Conservation (phyloP, 1,140 invertebrate genomes). For the Ceratoteleas bidentatus region DNA sequence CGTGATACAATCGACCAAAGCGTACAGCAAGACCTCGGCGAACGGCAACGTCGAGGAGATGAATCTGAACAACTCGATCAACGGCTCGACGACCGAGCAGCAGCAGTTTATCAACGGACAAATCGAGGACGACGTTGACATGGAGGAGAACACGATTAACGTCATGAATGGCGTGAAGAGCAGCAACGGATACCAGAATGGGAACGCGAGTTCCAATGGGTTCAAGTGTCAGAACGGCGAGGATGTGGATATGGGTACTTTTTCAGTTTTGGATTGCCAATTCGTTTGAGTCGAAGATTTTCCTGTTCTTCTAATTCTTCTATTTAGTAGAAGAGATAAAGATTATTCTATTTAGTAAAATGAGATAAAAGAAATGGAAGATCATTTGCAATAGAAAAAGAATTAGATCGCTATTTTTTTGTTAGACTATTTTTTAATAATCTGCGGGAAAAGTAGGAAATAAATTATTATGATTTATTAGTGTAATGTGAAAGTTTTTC, state of each 20-base stretch:
- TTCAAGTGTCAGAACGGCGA: slow-evolving; percentile 82
- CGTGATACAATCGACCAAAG: too few species aligned
- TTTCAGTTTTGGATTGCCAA: neutral
- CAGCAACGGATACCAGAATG: slow-evolving; percentile 86
- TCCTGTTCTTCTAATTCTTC: too few species aligned
- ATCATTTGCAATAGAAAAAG: too few species aligned
- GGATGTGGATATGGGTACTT: slow-evolving; percentile 85
- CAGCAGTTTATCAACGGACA: slow-evolving; percentile 78
- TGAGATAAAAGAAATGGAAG: too few species aligned
- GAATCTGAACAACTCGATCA: slow-evolving; percentile 77
- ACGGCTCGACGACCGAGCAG: slow-evolving; percentile 73
- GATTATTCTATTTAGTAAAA: too few species aligned
- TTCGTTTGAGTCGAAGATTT: too few species aligned
- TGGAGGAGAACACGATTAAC: slow-evolving; percentile 76
- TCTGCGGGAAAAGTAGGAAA: too few species aligned
- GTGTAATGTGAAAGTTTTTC: too few species aligned
- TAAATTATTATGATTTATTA: too few species aligned
- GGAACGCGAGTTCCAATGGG: slow-evolving; percentile 80
- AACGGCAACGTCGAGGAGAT: slow-evolving; percentile 80
- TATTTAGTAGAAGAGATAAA: too few species aligned
- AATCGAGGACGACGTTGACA: slow-evolving; percentile 79
- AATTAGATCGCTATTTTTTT: too few species aligned
- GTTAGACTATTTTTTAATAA: too few species aligned
- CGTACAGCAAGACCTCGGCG: slow-evolving; percentile 81
- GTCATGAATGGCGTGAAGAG: slow-evolving; percentile 74